phyloP scores from a whole-genome alignment of 2,113 vertebrate genomes.

The Onychorhynchus coronatus region DNA sequence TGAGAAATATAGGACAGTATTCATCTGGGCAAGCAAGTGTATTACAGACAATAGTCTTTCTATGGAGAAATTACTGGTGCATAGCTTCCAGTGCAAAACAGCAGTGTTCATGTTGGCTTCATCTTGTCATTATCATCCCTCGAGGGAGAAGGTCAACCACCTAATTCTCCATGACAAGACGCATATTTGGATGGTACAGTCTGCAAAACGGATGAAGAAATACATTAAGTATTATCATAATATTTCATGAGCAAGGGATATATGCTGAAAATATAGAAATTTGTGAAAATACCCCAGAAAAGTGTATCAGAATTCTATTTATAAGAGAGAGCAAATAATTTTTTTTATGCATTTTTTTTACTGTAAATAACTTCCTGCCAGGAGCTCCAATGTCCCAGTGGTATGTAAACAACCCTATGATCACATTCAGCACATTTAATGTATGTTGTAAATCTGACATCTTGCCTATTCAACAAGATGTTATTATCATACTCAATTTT shows the following conservation, averaged over 20 bases:
- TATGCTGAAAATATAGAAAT: not conserved
- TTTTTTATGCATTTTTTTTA: not conserved
- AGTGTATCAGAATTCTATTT: not conserved
- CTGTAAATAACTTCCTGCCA: conserved; percentile 1
- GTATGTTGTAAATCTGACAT: conserved; percentile 3
- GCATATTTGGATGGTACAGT: rapidly evolving
- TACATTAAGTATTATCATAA: not conserved
- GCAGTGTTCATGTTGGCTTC: not conserved
- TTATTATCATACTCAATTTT: conserved; percentile 3
- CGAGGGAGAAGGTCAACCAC: not conserved
- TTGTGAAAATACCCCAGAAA: not conserved
- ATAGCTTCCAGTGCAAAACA: not conserved
- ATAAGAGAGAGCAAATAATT: not conserved
- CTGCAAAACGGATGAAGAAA: not conserved
- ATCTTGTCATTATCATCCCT: not conserved
- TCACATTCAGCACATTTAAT: not conserved
- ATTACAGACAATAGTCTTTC: not conserved
- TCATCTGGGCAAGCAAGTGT: not conserved
- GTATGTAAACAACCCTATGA: conserved; percentile 6
- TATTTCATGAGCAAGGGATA: not conserved
- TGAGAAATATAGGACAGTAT: not conserved
- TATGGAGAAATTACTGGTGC: not conserved
- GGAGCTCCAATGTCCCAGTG: not conserved
- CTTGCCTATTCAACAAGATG: not conserved
- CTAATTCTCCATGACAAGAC: not conserved